Base-by-base conservation (phyloP, 2,797 vertebrate genomes). In the Clarias platycephalus region DNA sequence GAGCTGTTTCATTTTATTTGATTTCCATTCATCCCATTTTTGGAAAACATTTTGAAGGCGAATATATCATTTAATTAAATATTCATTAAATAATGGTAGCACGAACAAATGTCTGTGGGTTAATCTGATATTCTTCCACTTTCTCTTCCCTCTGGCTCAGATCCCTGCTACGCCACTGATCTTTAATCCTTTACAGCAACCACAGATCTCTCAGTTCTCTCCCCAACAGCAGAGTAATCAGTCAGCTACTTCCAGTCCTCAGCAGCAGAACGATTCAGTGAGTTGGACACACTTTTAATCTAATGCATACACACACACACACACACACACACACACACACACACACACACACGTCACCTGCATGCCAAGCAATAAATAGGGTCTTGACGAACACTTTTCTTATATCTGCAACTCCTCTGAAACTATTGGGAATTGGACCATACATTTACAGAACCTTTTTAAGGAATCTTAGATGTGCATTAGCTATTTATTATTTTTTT, bases 151-250 rank as follows among this genome's bases (percentile, higher is more conserved):
- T 58, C 34, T 80, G 24, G 2, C 53, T 89, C 90, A 97, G 96
- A 94, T 98, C 94, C 96, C 95, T 87, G 91, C 94, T 81, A 94
- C 94, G 76, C 96, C 95, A 84, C 92, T 97, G 92, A 95, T 96
- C 94, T 97, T 98, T 93, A 98, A 98, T 90, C 89, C 96, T 85
- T 91, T 96, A 88, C 97, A 96, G 91, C 97, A 97, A 86, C 96
- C 95, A 88, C 96, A 96, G 89, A 91, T 97, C 49, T 94, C 96
- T 84, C 95, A 96, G 93, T 97, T 97, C 90, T 95, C 95, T 84
- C 94, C 96, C 75, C 96, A 95, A 91, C 95, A 97, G 80, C 89
- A 87, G 6, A 90, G 87, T 88, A 97, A 95, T 89, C 96, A 96
- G 83, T 94, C 95, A 0, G 91, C 95, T 89, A 91, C 94, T 1